A percentile compares a stretch with the other conserved stretches of the same genome.
Evolutionary conservation across 2,113 vertebrate genomes (phyloP).

Genomic region (Forbesichthys agassizii): DNA sequence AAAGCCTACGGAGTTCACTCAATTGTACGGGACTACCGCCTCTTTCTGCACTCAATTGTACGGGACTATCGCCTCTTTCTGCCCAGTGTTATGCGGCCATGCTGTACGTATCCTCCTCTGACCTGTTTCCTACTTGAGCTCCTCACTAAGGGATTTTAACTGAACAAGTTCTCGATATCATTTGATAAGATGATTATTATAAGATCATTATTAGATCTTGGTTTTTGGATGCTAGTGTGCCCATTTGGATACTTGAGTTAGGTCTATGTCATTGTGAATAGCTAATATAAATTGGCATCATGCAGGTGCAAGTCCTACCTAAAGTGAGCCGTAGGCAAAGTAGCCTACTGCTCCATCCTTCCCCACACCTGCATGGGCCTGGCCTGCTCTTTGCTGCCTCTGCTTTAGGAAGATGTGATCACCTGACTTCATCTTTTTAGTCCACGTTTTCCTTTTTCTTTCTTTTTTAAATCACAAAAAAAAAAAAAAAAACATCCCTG

Average conservation of each 20-base stretch:
- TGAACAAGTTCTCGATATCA: neutral
- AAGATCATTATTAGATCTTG: too few species aligned
- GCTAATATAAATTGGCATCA: too few species aligned
- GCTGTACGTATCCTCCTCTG: constrained; percentile 60
- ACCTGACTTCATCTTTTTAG: constrained; percentile 27
- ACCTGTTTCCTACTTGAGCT: constrained; percentile 70
- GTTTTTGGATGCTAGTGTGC: too few species aligned
- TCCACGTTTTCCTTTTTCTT: neutral
- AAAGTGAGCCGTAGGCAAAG: too few species aligned
- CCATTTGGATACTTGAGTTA: too few species aligned
- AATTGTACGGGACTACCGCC: constrained; percentile 34
- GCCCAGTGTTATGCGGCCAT: constrained; percentile 51
- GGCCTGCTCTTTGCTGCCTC: too few species aligned
- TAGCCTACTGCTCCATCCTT: too few species aligned
- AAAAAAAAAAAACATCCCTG: constrained; percentile 1
- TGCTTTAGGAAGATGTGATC: constrained; percentile 17
- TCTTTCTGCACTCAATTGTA: constrained; percentile 3
- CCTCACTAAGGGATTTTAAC: constrained; percentile 15
- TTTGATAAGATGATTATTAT: too few species aligned
- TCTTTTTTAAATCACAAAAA: too few species aligned
- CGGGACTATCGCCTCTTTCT: constrained; percentile 34
- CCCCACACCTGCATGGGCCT: too few species aligned
- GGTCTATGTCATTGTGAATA: too few species aligned
- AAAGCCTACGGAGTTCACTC: constrained; percentile 46
- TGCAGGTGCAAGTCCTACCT: too few species aligned